Base-by-base conservation (phyloP, 2,113 vertebrate genomes). In the Ailuropoda melanoleuca region DNA sequence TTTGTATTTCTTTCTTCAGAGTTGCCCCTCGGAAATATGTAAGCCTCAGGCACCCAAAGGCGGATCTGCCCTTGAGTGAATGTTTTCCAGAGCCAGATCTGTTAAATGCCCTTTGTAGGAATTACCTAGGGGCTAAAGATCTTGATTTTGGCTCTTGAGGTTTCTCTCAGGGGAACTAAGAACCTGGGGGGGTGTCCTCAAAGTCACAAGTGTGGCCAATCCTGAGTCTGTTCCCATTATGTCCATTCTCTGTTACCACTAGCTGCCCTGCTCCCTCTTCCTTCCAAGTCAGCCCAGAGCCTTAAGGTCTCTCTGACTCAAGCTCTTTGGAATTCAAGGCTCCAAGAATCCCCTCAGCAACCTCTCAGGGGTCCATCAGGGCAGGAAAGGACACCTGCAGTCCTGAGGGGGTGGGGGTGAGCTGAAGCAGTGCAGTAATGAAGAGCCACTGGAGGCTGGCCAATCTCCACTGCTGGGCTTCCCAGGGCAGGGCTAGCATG, bases 1-100 rank as follows among this genome's bases (percentile, higher is more conserved):
- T 75, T 62, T 74, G 39, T 56, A 24, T 53, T 92, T 88, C 68
- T 58, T 70, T 70, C 34, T 64, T 50, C 62, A 84, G n/a, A 48
- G 70, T 85, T 17, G 43, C 14, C 50, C 19, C 8, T 55, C 56
- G 84, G 37, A 68, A 74, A 89, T 53, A 31, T 34, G 31, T 50
- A 88, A 66, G 31, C 23, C 46, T 95, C 55, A 56, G 84, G 26
- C 29, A 21, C 39, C 43, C 13, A 93, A 85, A 81, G 12, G 18
- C 66, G 39, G 31, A 48, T 77, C 58, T 2, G 11, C 3, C n/a
- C 29, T 74, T 19, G 4, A 78, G 19, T 50, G 53, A 93, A 56
- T 37, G 34, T 88, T 93, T 88, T 89, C 62, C 70, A 93, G 50
- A 93, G 75, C 21, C 77, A 50, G 53, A 18, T 70, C 29, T 80